These are phyloP conservation scores for Ctenoplectra terminalis DNA, from an alignment of 1,140 invertebrate species.

Conservation along the genomic window DNA sequence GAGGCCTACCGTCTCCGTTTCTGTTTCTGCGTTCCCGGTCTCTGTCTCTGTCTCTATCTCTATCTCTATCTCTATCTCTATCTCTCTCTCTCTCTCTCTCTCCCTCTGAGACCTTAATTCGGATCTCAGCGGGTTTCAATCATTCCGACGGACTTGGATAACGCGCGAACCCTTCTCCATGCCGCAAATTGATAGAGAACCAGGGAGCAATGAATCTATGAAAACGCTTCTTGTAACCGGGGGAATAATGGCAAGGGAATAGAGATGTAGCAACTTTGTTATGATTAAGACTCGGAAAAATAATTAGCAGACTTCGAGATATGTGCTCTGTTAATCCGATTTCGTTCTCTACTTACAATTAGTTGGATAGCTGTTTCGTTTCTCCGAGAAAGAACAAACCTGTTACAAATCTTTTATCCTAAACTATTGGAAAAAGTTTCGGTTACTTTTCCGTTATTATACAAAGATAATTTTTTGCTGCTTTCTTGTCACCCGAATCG, in stretches of 20 bases:
- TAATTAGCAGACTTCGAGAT: not conserved
- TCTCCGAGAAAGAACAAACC: too few relatives aligned
- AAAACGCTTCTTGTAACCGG: too few relatives aligned
- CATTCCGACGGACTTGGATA: not conserved
- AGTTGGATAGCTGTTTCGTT: too few relatives aligned
- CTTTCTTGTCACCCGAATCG: not conserved
- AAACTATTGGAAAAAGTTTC: too few relatives aligned
- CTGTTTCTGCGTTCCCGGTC: not conserved
- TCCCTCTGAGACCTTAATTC: conserved; percentile 18
- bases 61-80: not conserved
- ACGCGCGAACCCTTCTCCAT: not conserved
- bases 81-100: not conserved
- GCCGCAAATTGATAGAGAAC: too few relatives aligned
- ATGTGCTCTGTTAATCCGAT: too few relatives aligned
- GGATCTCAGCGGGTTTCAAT: conserved; percentile 31
- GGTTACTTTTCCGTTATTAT: too few relatives aligned
- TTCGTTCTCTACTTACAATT: too few relatives aligned
- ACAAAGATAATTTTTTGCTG: too few relatives aligned
- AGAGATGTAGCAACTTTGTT: not conserved
- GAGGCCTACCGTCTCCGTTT: conserved; percentile 12
- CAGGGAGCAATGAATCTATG: too few relatives aligned
- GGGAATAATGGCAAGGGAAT: too few relatives aligned
- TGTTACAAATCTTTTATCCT: not conserved
- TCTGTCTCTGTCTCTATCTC: conserved; percentile 4
- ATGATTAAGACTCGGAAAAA: not conserved